A percentile compares a stretch with the other conserved stretches of the same genome.
These are phyloP conservation scores for Typhlichthys eigenmanni DNA, from an alignment of 2,797 vertebrate genomes.

Conservation along the genomic window DNA sequence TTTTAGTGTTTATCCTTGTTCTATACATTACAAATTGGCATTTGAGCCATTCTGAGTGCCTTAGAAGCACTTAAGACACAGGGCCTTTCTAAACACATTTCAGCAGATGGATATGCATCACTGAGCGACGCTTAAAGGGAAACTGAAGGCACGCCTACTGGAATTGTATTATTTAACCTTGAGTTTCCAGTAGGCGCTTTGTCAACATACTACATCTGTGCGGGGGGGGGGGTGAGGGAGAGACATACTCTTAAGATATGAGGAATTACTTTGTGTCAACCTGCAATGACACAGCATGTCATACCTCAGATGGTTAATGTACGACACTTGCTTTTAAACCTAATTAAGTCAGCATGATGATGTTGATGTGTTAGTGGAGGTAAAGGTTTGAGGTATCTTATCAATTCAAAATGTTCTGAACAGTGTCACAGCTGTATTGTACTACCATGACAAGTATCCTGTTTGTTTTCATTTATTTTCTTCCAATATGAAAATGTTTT, in stretches of 20 bases:
- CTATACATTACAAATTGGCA: neutral
- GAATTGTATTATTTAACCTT: neutral
- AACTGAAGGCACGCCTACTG: neutral
- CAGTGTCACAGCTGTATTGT: no score
- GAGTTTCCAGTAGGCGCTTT: neutral
- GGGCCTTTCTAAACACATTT: conserved; percentile 1
- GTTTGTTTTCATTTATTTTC: conserved; percentile 5
- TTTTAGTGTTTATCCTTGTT: neutral
- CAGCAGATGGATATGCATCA: conserved; percentile 5
- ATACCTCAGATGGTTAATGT: no score
- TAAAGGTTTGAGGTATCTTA: neutral
- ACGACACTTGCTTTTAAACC: no score
- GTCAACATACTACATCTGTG: no score
- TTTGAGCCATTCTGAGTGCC: conserved; percentile 1
- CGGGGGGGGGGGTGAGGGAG: no score
- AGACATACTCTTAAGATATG: no score
- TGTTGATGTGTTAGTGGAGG: neutral
- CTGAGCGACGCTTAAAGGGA: neutral
- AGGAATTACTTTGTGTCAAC: no score
- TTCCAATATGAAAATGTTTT: conserved; percentile 47
- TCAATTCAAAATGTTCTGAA: neutral
- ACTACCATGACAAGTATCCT: neutral
- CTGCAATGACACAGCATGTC: no score
- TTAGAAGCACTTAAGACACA: neutral
- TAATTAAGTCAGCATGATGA: no score